Base-by-base conservation (phyloP, 2,113 vertebrate genomes). In the Mastomys coucha region DNA sequence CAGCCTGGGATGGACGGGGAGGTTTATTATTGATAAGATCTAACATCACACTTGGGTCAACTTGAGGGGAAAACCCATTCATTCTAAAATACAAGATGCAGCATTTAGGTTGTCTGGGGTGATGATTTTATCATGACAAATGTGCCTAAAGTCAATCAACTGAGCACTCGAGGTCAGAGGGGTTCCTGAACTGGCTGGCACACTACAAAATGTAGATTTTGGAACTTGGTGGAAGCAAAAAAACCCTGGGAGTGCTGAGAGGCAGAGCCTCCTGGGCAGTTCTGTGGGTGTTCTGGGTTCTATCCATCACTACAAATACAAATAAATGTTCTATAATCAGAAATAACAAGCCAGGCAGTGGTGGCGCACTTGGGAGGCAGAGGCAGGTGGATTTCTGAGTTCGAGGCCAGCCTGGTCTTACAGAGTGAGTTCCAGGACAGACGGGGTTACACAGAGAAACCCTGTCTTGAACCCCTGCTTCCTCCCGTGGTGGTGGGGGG, bases 11-110 rank as follows among this genome's bases (percentile, higher is more conserved):
- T 96, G 60, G 91, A 75, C 84, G 70, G 75, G 93, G 94, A 96
- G 96, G 95, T 94, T 95, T 92, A 91, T 98, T 98, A 98, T 94
- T 85, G 93, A 91, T 95, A 96, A 90, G 81, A 96, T 75, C 93
- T 98, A 58, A 95, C 86, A 88, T 90, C 80, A 94, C 95, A 96
- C 28, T 96, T 53, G 97, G 97, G 97, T 98, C 97, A 97, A 98
- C 97, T 98, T 88, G 26, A 75, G 95, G 95, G 97, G n/a, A 98
- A 98, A 97, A 98, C 88, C n/a, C 88, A 97, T 97, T 96, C 91
- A 97, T 97, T n/a, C 98, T 96, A 97, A 98, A 98, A 98, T 96
- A 97, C 69, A 98, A 98, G 31, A 96, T 87, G 94, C 92, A 39
- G 89, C 97, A 97, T 82, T 42, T 17, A 2, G 42, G 11, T 22